Conservation (phyloP, 2,797 vertebrate species). For the Linurgus olivaceus region DNA sequence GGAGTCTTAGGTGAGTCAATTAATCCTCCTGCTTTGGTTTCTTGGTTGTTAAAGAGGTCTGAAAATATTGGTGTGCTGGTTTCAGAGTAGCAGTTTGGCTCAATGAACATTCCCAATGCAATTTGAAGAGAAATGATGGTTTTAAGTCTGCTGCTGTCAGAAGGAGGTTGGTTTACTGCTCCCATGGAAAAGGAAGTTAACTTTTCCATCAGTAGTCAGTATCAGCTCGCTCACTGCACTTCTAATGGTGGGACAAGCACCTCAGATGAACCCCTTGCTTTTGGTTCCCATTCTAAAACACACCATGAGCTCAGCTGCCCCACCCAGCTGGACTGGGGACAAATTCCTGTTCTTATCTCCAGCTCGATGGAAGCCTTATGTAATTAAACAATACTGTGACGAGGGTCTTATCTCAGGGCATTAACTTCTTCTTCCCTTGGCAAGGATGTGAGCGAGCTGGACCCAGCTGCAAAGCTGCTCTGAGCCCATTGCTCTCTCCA, state of each 20-base stretch:
- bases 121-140: neutral
- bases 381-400: slow-evolving; percentile 63
- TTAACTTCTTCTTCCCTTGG: slow-evolving; percentile 54
- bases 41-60: neutral
- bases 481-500: neutral
- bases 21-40: neutral
- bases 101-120: neutral
- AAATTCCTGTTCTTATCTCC: slow-evolving; percentile 72
- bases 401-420: slow-evolving; percentile 62
- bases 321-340: slow-evolving; percentile 53
- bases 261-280: slow-evolving; percentile 14
- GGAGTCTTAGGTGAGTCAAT: neutral
- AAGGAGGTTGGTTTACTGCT: neutral
- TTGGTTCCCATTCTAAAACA: slow-evolving; percentile 16
- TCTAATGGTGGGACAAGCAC: neutral
- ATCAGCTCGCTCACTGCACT: neutral
- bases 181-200: neutral
- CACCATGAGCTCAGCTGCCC: slow-evolving; percentile 54
- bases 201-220: neutral
- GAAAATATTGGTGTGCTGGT: neutral
- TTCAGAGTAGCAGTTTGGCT: neutral
- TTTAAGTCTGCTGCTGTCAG: neutral
- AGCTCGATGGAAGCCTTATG: slow-evolving; percentile 38
- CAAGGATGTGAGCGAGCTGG: slow-evolving; percentile 32
- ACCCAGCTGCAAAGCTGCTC: neutral